Base-by-base conservation (phyloP, 2,797 vertebrate genomes). In the Halcyon leucocephala region DNA sequence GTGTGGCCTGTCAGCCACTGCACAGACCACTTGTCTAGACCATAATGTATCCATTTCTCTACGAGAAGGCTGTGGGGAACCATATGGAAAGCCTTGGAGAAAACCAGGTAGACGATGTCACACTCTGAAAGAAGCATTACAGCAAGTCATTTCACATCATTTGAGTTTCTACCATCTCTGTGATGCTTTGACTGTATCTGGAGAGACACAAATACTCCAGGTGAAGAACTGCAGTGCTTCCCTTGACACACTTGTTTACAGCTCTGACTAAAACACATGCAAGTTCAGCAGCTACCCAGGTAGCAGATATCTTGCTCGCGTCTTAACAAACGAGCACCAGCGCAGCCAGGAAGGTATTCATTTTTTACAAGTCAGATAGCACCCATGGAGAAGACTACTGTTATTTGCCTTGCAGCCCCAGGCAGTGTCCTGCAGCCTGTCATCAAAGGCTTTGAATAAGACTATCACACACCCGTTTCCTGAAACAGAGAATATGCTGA, bases 311-410 rank as follows among this genome's bases (percentile, higher is more conserved):
- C 66, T 37, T 57, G 21, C 60, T 42, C n/a, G 9, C 21, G 54
- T 69, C 69, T 82, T 54, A 80, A 76, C 31, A 79, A 89, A 33
- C n/a, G 33, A 90, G 49, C 79, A 62, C 25, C 4, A 3, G 72
- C 3, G 0, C 26, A 51, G 66, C 39, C 60, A 82, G 64, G 57
- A 85, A 93, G 55, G 55, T 77, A 80, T 15, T 94, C 2, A 77
- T 93, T 91, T 78, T 71, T 81, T 42, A 66, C 19, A 85, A 89
- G 86, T 93, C 91, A 89, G 85, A 90, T 79, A 93, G 88, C 78
- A 77, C 85, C 95, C 71, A 64, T 31, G 83, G 93, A 96, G 88
- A 94, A 95, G 94, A 93, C 91, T 58, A 92, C 67, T 84, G 74
- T 82, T 95, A 95, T 86, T 89, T 92, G 71, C 49, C 78, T 89